Base-by-base conservation (phyloP, 2,888 invertebrate genomes). In the Gastracanthus pulcherrimus region DNA sequence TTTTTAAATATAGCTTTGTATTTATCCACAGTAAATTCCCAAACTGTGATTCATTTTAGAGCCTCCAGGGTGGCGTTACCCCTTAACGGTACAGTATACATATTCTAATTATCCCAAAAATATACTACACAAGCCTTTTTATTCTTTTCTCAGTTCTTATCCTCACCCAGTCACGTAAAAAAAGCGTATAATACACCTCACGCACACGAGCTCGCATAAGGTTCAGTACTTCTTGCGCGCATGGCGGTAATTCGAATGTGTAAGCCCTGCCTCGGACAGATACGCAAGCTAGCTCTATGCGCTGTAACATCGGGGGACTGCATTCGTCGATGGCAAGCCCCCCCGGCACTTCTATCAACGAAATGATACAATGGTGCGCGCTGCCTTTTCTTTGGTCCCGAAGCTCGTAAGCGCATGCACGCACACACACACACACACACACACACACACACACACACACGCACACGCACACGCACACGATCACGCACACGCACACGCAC, bases 331-430 rank as follows among this genome's bases (percentile, higher is more conserved):
- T 19, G 58, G 6, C 4, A 26, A 29, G 19, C 36, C 31, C 69
- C 11, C 9, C 9, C n/a, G 19, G 69, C 34, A n/a, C 16, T 69
- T 69, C 51, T 16, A 69, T 31, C 69, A 69, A 11, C 31, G 31
- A 69, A 69, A 69, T 26, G 69, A 69, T 69, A 51, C 69, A 70
- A 34, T 16, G 34, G 13, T 19, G 36, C 19, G 19, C 36, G 23
- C 23, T 4, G 4, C 7, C 64, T 58, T 16, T 29, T n/a, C n/a
- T n/a, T n/a, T n/a, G n/a, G n/a, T n/a, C n/a, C n/a, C n/a, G n/a
- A n/a, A n/a, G n/a, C n/a, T n/a, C n/a, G n/a, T n/a, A n/a, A n/a
- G n/a, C n/a, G n/a, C n/a, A n/a, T n/a, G n/a, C n/a, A n/a, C n/a
- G n/a, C n/a, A n/a, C n/a, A n/a, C n/a, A n/a, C n/a, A n/a, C n/a